Conservation (phyloP, 2,113 vertebrate species). For the Cololabis saira region DNA sequence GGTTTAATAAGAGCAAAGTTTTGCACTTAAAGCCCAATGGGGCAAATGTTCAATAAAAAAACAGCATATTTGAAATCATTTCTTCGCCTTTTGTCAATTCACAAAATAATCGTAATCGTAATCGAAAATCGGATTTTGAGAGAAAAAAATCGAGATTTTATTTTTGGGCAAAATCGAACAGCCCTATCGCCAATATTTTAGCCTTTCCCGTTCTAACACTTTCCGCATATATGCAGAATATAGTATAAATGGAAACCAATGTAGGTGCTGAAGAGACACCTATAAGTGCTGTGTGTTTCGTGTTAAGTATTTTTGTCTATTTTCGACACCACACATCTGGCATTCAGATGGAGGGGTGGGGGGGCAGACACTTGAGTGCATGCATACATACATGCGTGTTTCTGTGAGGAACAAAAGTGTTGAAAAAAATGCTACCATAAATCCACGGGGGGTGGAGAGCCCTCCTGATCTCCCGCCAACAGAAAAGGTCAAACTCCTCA, state of each 20-base stretch:
- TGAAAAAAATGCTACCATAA: slow-evolving; percentile 50
- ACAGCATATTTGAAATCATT: too few species aligned
- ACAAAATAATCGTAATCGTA: too few species aligned
- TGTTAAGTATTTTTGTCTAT: slow-evolving; percentile 15
- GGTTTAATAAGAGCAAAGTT: too few species aligned
- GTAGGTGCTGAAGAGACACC: neutral
- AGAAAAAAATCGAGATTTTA: too few species aligned
- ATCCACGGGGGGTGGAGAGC: slow-evolving; percentile 48
- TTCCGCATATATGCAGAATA: neutral
- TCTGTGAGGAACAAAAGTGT: slow-evolving; percentile 2
- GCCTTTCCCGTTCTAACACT: neutral
- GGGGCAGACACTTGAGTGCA: neutral
- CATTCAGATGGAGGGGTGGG: slow-evolving; percentile 12
- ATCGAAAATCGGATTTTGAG: too few species aligned
- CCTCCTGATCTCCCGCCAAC: slow-evolving; percentile 56
- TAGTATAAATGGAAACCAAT: neutral
- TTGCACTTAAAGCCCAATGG: too few species aligned
- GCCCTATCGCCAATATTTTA: neutral
- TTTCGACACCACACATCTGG: slow-evolving; percentile 3
- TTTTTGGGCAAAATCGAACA: too few species aligned
- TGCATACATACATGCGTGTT: neutral
- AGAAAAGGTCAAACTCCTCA: slow-evolving; percentile 75
- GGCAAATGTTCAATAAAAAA: too few species aligned
- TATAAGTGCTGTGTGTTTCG: neutral
- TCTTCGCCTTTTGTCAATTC: too few species aligned